Evolutionary conservation across 2,113 vertebrate genomes (phyloP).

Genomic region (Tinamus guttatus): DNA sequence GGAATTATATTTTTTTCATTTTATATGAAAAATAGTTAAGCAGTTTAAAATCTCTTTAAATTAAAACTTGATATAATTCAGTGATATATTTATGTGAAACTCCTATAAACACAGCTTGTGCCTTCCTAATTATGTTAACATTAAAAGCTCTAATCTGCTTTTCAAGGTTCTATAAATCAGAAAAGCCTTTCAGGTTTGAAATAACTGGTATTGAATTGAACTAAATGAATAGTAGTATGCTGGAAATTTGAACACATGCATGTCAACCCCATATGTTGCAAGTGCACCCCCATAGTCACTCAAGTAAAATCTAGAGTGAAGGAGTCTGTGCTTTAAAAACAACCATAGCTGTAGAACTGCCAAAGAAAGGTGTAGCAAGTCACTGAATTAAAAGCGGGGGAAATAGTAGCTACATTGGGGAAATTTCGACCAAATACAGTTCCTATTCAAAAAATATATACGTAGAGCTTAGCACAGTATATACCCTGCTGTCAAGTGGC

Average conservation of each 20-base stretch:
- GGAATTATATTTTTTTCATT: background rate
- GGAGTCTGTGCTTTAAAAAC: background rate
- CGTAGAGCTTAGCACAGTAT: background rate
- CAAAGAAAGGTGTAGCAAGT: background rate
- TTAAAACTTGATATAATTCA: background rate
- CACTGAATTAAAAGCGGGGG: background rate
- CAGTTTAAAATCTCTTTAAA: background rate
- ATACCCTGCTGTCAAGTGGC: background rate
- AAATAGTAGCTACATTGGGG: background rate
- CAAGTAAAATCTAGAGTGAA: background rate
- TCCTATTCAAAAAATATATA: background rate
- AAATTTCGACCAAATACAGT: accelerated
- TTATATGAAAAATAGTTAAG: background rate
- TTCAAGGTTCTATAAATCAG: background rate
- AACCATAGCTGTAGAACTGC: background rate
- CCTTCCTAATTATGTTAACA: accelerated
- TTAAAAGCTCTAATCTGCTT: background rate
- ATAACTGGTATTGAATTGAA: background rate
- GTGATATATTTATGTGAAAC: background rate
- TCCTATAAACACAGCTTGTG: background rate
- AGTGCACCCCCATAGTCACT: background rate
- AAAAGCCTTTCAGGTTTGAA: background rate
- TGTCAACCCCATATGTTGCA: no score
- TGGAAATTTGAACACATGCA: background rate
- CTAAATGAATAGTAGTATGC: background rate